Evolutionary conservation across 2,888 invertebrate genomes (phyloP), one percentile per base, ranked within the genome.

Genomic region (Zhuqinia jingwanae): DNA sequence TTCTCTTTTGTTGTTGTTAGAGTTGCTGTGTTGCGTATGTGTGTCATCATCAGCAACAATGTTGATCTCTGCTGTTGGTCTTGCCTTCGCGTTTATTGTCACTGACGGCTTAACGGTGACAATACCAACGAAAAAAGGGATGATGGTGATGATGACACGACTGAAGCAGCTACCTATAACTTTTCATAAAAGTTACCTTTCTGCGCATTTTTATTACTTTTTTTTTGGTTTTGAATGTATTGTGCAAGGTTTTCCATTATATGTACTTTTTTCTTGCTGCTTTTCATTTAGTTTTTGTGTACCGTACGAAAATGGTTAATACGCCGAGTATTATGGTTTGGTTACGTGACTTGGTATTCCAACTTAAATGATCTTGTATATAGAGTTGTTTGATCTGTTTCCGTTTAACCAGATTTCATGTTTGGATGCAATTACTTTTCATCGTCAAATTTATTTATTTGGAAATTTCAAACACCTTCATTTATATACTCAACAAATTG

Each of bases 61-160:
- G n/a, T 65, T 36, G 65, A 50, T 47, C 36, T 77, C 22, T 27
- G 11, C 17, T 20, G n/a, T 22, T 45, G 47, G 42, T 45, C n/a
- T 60, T 25, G 3, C 75, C 17, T 73, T 22, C 17, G 68, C n/a
- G 20, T 42, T 73, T 47, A 8, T 10, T 47, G 70, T 47, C 36
- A 56, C 36, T 30, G 11, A n/a, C 20, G 15, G 30, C 27, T 36
- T 78, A 20, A 56, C 56, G 56, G 58, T 36, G 27, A 77, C 50
- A 56, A 42, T 22, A 17, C 22, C n/a, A 60, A 60, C 60, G 27
- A 27, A 25, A 60, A 15, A 30, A 36, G 20, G 17, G 36, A 68
- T 25, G 22, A 42, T 36, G 10, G 25, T 50, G 58, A 79, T 50
- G 78, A 79, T 79, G 78, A 63, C 78, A 79, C 65, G 63, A 63